Percentiles rank a stretch among this genome's conserved stretches.
Conservation (phyloP, 2,113 vertebrate species). For the Rousettus leschenaultii region DNA sequence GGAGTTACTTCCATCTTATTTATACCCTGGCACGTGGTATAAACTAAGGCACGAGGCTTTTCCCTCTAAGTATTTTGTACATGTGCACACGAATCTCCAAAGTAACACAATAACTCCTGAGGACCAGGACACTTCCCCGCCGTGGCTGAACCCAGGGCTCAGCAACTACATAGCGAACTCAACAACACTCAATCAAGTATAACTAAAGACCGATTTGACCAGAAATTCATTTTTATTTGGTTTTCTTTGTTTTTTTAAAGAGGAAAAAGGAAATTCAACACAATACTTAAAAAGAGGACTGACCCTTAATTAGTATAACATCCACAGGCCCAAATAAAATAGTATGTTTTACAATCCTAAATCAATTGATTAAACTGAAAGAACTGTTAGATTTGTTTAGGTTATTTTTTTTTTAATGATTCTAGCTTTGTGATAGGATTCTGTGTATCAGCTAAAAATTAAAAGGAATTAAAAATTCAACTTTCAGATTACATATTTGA, state of each 20-base stretch:
- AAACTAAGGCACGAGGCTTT: neutral
- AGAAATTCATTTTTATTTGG: neutral
- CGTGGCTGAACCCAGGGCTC: neutral
- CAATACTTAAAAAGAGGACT: constrained; percentile 13
- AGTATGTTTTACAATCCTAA: neutral
- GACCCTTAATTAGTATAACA: neutral
- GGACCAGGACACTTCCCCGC: neutral
- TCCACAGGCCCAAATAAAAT: neutral
- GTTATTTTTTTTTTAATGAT: neutral
- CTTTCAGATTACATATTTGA: neutral
- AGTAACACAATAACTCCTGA: neutral
- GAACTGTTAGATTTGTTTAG: neutral
- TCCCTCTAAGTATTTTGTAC: neutral
- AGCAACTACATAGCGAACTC: neutral
- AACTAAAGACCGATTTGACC: neutral
- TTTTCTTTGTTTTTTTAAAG: neutral
- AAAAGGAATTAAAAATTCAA: constrained; percentile 5
- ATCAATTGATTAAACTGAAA: constrained; percentile 4
- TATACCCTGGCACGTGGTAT: neutral
- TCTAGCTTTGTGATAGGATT: neutral
- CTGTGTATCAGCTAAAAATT: neutral
- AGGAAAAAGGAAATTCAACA: neutral
- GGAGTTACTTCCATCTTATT: neutral
- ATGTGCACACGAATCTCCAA: neutral
- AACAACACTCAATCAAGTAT: neutral